Evolutionary conservation across 2,113 vertebrate species (phyloP), one percentile per base, ranked within the genome.

Genomic region (Motacilla tschutschensis): DNA sequence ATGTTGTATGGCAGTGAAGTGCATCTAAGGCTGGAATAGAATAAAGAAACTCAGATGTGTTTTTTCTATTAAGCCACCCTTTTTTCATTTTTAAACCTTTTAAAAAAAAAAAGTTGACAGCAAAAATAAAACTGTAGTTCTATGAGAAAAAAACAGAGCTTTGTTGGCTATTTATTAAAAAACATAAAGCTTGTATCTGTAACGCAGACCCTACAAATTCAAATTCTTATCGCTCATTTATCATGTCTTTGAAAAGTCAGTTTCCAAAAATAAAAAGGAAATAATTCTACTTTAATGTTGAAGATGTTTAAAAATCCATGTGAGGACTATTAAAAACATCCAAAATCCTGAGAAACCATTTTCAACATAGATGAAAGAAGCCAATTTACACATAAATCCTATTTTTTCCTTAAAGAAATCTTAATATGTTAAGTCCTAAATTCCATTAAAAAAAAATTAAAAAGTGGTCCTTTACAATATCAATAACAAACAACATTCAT

Each of bases 401-500:
- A 14, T 12, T 65, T 69, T 69, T 67, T 60, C 22, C 55, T 80
- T 36, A 59, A 38, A 88, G 28, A 14, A 19, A 26, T 47, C 13
- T 41, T 28, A 51, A 36, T 36, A 57, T 10, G 19, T n/a, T 60
- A 88, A 74, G 11, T 63, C 43, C 43, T 83, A 57, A 67, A 83
- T 58, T 40, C n/a, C 5, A 35, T 54, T 4, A n/a, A 14, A 58
- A 31, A 24, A 41, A 31, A 29, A 40, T 8, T 6, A 33, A 33
- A 18, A 59, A 51, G 29, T 2, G 2, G 20, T 24, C 21, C 22
- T 41, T 64, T 85, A 91, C 55, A 91, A 59, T n/a, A 63, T n/a
- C 77, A 95, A 91, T 82, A 93, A 92, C 93, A 93, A 88, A 41
- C 64, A 92, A 83, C 69, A 95, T 87, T 93, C 58, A 71, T 46